These are phyloP conservation scores for Lepidochrysops patricia DNA, from an alignment of 2,888 invertebrate genomes.

Conservation along the genomic window DNA sequence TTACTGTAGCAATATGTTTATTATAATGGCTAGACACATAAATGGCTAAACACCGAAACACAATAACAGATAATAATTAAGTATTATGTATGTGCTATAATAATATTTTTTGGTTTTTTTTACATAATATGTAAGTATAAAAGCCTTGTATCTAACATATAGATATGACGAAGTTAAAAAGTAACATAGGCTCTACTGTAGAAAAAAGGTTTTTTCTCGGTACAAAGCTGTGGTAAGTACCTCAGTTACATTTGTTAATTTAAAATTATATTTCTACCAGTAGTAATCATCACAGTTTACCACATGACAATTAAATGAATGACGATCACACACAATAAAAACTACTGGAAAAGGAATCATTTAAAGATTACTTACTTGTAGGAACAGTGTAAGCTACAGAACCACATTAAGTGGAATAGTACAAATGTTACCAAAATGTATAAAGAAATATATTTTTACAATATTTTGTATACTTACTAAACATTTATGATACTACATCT, in stretches of 20 bases:
- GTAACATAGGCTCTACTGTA: not conserved
- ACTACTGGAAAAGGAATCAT: not conserved
- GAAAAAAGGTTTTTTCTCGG: no score
- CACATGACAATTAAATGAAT: not conserved
- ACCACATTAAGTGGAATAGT: constrained; percentile 5
- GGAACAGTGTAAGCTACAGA: not conserved
- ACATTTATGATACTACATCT: not conserved
- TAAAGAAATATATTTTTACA: constrained; percentile 11
- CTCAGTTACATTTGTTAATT: not conserved
- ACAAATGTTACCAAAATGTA: constrained; percentile 16
- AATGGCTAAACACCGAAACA: constrained; percentile 12
- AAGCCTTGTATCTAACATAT: constrained; percentile 1
- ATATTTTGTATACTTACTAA: constrained; percentile 3
- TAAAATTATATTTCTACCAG: not conserved
- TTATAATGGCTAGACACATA: constrained; percentile 12
- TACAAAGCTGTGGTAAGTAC: not conserved
- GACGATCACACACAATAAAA: not conserved
- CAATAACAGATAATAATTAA: not conserved
- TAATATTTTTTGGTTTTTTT: no score
- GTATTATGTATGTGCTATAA: not conserved
- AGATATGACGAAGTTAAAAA: not conserved
- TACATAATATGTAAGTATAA: not conserved
- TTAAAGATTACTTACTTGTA: not conserved
- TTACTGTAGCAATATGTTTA: not conserved
- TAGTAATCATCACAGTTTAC: not conserved